These are phyloP conservation scores for Corbicula japonica DNA, from an alignment of 2,888 invertebrate genomes.

Conservation along the genomic window DNA sequence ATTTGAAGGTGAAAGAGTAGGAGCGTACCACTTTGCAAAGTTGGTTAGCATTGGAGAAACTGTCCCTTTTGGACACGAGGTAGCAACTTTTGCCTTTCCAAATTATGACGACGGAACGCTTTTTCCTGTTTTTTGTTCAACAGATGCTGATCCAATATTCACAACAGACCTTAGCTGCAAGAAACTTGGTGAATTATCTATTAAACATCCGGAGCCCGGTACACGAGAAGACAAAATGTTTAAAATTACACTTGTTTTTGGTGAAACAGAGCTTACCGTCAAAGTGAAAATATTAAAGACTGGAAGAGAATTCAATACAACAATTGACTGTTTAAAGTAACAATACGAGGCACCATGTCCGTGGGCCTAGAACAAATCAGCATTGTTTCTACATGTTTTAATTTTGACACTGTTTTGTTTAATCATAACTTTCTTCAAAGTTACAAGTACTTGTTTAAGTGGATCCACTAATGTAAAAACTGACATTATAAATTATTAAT, in stretches of 20 bases:
- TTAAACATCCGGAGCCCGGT: not conserved
- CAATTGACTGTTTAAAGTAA: constrained; percentile 17
- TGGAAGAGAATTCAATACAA: constrained; percentile 7
- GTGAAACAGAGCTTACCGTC: constrained; percentile 4
- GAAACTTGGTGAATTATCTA: not conserved
- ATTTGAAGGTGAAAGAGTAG: not conserved
- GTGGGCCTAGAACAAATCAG: too few species aligned
- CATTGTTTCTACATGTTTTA: too few species aligned
- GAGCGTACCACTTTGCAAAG: not conserved
- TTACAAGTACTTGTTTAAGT: too few species aligned
- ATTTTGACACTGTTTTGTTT: too few species aligned
- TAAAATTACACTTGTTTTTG: constrained; percentile 4
- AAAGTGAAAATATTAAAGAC: constrained; percentile 3
- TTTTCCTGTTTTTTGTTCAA: not conserved
- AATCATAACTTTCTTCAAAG: too few species aligned
- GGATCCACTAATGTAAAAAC: too few species aligned
- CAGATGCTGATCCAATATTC: not conserved
- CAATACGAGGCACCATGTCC: too few species aligned
- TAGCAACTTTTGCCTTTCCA: not conserved
- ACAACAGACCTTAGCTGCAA: constrained; percentile 6
- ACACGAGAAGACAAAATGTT: not conserved
- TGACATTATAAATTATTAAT: too few species aligned
- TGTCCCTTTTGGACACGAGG: constrained; percentile 9
- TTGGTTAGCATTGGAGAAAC: not conserved
- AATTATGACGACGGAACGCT: not conserved